Evolutionary conservation across 2,888 invertebrate genomes (phyloP), one percentile per base, ranked within the genome.

Genomic region (Torymus tubicola): DNA sequence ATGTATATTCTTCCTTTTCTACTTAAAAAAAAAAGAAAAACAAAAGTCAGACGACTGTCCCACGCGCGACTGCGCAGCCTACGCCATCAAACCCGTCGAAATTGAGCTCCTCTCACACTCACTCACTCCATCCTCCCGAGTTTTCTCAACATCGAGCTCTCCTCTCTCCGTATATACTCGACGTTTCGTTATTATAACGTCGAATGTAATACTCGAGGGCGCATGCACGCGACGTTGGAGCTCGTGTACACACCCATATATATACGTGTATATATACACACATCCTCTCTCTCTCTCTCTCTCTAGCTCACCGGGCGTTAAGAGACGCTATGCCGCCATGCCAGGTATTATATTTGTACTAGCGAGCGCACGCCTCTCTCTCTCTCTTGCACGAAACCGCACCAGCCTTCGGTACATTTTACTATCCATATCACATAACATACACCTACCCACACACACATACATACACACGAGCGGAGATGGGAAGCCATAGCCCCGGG

Each of bases 401-500:
- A 4, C 53, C 53, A 61, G 61, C 50, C 58, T 50, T 60, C 16
- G 78, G 69, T 86, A 85, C 87, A 86, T 86, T 87, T 86, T 85
- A 84, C 85, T 87, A 88, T 87, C 87, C 88, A 85, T 87, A 87
- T 88, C 88, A 86, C 85, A 85, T 82, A 84, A 86, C 84, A 75
- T 82, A 80, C 83, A 52, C 71, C 78, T 75, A 60, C 42, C 21
- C 68, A 68, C 18, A 52, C 14, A 70, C 18, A 24, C 50, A 70
- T 14, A 63, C 24, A 8, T 8, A 42, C 50, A 18, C 18, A 50
- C 16, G 87, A 86, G 53, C 69, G 82, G 82, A 82, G 88, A 88
- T 86, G 87, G 87, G 87, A 89, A 88, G 88, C 87, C 85, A 89
- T 89, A 88, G 88, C 89, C 87, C 67, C 82, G 78, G 86, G 89